Conservation (phyloP, 2,797 vertebrate species). For the Eulemur albifrons region DNA sequence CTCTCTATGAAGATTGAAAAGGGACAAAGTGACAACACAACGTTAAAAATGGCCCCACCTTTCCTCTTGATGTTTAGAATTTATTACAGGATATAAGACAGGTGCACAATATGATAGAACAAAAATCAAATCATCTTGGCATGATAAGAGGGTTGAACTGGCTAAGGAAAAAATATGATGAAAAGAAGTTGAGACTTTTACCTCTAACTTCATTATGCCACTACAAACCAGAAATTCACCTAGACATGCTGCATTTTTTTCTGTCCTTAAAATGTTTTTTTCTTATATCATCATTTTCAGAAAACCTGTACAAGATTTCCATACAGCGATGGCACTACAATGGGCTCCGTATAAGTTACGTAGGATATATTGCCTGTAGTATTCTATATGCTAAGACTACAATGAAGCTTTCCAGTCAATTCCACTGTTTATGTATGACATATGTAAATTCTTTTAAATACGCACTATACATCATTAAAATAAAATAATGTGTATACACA, state of each 20-base stretch:
- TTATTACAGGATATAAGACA: neutral
- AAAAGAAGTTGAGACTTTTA: neutral
- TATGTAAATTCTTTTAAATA: neutral
- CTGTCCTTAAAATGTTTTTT: neutral
- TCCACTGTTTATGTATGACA: neutral
- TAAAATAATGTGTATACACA: neutral
- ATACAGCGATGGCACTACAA: neutral
- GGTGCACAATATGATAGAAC: neutral
- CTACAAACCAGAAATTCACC: neutral
- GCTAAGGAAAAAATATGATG: neutral
- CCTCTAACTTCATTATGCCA: neutral
- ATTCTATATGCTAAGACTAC: neutral
- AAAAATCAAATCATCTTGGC: constrained; percentile 3
- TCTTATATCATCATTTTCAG: neutral
- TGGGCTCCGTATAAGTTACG: neutral
- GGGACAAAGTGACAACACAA: neutral
- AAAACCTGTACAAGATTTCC: neutral
- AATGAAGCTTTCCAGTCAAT: neutral
- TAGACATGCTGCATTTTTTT: neutral
- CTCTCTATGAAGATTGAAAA: neutral
- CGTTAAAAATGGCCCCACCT: neutral
- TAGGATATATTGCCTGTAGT: neutral
- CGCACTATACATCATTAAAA: neutral
- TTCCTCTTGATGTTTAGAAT: neutral
- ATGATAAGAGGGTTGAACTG: neutral